These are phyloP conservation scores for Ecliptopera silaceata DNA, from an alignment of 2,888 invertebrate species.

Conservation along the genomic window DNA sequence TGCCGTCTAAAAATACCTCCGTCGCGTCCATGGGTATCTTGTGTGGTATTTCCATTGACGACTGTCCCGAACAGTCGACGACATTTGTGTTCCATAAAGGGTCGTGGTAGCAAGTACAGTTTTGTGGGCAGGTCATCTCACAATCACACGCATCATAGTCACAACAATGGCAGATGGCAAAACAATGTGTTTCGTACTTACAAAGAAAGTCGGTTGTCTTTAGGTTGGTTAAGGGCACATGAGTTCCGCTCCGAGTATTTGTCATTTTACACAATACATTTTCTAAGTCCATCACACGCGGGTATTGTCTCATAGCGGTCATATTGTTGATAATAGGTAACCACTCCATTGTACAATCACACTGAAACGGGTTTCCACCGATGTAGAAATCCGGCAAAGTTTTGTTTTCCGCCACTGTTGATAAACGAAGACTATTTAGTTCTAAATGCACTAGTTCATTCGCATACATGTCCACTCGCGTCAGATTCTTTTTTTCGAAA, in stretches of 20 bases:
- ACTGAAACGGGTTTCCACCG: constrained; percentile 96
- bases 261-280: constrained; percentile 95
- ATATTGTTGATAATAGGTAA: constrained; percentile 94
- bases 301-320: constrained; percentile 91
- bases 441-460: constrained; percentile 93
- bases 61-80: constrained; percentile 93
- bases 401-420: constrained; percentile 88
- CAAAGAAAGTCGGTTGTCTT: constrained; percentile 94
- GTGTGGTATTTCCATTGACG: constrained; percentile 89
- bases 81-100: constrained; percentile 96
- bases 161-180: constrained; percentile 97
- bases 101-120: constrained; percentile 97
- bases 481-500: constrained; percentile 91
- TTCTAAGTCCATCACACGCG: constrained; percentile 93
- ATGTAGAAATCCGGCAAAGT: constrained; percentile 94
- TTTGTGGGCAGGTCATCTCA: constrained; percentile 97
- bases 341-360: constrained; percentile 98
- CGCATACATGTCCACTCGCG: constrained; percentile 94
- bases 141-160: constrained; percentile 98
- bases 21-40: constrained; percentile 97
- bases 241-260: constrained; percentile 90
- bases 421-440: constrained; percentile 89
- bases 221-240: constrained; percentile 89
- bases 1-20: constrained; percentile 95
- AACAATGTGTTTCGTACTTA: constrained; percentile 96